Base-by-base conservation (phyloP, 2,113 vertebrate species). In the Chloropsis hardwickii region DNA sequence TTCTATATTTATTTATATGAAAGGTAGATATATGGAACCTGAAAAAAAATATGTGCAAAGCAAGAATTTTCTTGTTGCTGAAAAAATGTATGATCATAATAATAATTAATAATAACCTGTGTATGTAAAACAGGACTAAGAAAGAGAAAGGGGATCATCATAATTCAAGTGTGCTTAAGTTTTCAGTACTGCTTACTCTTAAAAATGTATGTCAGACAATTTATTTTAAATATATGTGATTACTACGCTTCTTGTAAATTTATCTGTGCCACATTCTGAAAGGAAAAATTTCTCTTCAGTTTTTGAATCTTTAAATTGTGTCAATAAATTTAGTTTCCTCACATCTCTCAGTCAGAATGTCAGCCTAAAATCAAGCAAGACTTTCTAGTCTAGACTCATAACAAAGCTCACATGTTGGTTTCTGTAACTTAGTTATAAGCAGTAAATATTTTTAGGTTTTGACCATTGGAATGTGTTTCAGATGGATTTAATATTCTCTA, bases 1-100 rank as follows among this genome's bases (percentile, higher is more conserved):
- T 91, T 94, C 86, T 83, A 33, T 93, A 87, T 96, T 97, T 94
- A 86, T 91, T 96, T 96, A 66, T 64, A 66, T 39, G 58, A 76
- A 66, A 84, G 23, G n/a, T 27, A 65, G 61, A 79, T 91, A 91
- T 77, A 91, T 37, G 57, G 25, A 66, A 65, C 22, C 22, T 70
- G 44, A 90, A 92, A 48, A 83, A 94, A 96, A 94, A 56, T 73
- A 56, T 2, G 28, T 28, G 2, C 17, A 92, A 89, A 88, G 21
- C 54, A 53, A 67, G 13, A 22, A 37, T 54, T 78, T 89, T 33
- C 14, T 66, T 71, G 13, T 42, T 66, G n/a, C 40, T 74, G 37
- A 80, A 67, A 73, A 69, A 33, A 54, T 57, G 3, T 13, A 25
- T 37, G 19, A 24, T 35, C 47, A 47, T 23, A 27, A 58, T 25